Percentiles rank a stretch among this genome's conserved stretches.
Evolutionary conservation across 2,113 vertebrate species (phyloP).

Genomic region (Hypocryptadius cinnamomeus): DNA sequence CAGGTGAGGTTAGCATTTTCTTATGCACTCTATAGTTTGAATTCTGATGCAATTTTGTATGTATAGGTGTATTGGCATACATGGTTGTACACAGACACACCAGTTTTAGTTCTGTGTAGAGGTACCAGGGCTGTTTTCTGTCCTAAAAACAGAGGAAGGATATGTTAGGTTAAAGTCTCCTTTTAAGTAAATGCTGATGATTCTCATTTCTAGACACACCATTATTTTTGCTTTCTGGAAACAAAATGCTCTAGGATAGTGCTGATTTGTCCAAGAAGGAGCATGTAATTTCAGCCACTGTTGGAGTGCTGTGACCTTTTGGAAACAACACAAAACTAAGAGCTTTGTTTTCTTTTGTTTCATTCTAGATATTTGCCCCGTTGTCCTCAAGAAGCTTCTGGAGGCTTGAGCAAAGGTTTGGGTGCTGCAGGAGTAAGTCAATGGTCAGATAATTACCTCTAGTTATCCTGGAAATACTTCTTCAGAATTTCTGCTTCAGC

Average conservation of each 20-base stretch:
- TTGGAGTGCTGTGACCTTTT: neutral
- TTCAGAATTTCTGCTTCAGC: constrained; percentile 71
- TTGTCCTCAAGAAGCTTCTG: neutral
- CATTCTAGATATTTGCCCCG: neutral
- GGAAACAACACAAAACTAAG: neutral
- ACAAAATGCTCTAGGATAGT: neutral
- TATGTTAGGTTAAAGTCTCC: neutral
- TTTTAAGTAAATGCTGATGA: neutral
- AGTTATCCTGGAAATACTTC: constrained; percentile 66
- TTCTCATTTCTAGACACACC: neutral
- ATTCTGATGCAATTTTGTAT: neutral
- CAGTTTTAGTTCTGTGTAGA: neutral
- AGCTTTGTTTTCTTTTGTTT: neutral
- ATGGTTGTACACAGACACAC: neutral
- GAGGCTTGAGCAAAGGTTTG: neutral
- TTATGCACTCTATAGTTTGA: neutral
- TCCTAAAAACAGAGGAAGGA: neutral
- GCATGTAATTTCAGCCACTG: neutral
- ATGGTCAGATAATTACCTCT: neutral
- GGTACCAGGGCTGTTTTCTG: neutral
- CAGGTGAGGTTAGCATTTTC: neutral
- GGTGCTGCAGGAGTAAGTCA: neutral
- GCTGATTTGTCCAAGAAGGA: neutral
- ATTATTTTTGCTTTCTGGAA: neutral
- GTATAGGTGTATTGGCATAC: neutral